phyloP scores from a whole-genome alignment of 2,113 vertebrate species.

The Zosterops hypoxanthus region DNA sequence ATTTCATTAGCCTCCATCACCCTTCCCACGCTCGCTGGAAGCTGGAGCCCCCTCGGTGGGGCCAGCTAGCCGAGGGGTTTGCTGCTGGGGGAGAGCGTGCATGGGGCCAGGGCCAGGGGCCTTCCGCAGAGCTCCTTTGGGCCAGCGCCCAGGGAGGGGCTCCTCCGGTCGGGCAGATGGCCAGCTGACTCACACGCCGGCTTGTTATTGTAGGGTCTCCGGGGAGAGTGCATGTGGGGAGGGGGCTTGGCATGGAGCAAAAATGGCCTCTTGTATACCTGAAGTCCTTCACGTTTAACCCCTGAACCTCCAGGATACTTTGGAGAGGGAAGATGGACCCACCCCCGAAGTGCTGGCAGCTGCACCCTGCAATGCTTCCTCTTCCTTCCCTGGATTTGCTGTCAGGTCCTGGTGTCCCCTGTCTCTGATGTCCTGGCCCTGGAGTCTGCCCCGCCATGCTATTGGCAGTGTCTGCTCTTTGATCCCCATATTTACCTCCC shows the following conservation, averaged over 20 bases:
- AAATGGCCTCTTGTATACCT: constrained; percentile 23
- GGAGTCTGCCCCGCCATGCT: background rate
- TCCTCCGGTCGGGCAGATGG: constrained; percentile 32
- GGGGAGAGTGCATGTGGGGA: background rate
- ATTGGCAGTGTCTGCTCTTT: background rate
- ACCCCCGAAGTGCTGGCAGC: background rate
- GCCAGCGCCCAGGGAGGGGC: constrained; percentile 63
- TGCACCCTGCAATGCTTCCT: background rate
- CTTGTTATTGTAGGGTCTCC: constrained; percentile 37
- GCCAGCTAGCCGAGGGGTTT: background rate
- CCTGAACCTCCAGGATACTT: background rate
- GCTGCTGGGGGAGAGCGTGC: background rate
- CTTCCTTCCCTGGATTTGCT: background rate
- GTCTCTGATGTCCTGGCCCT: background rate
- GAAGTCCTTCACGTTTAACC: background rate
- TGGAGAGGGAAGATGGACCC: background rate
- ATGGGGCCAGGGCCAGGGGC: constrained; percentile 38
- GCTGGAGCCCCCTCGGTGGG: background rate
- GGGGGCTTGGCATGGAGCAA: constrained; percentile 13
- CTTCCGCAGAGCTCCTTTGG: constrained; percentile 49
- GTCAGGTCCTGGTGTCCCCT: background rate
- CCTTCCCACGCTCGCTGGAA: constrained; percentile 44
- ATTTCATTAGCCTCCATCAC: constrained; percentile 37
- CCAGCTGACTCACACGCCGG: constrained; percentile 51
- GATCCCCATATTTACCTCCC: background rate